Conservation (phyloP, 2,888 invertebrate genomes). For the Drosophila bunnanda region DNA sequence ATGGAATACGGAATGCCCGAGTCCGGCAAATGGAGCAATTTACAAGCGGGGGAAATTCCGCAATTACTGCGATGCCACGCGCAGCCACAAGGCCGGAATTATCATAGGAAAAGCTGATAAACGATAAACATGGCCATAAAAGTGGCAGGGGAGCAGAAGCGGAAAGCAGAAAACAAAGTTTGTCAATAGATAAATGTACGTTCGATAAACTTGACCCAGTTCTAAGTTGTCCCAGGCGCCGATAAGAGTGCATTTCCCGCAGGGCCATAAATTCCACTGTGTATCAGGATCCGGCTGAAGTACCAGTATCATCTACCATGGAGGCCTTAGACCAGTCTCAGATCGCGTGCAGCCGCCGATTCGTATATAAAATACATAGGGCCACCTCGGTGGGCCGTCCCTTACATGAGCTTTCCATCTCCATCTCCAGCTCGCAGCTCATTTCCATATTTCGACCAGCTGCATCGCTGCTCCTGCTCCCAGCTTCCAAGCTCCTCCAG, state of each 20-base stretch:
- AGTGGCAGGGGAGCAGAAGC: neutral
- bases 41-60: slow-evolving; percentile 54
- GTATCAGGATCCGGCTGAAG: neutral
- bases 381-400: slow-evolving; percentile 57
- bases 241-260: slow-evolving; percentile 22
- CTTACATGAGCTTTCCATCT: slow-evolving; percentile 67
- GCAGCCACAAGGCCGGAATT: slow-evolving; percentile 58
- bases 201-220: slow-evolving; percentile 76
- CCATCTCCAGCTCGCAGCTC: slow-evolving; percentile 52
- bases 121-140: slow-evolving; percentile 51
- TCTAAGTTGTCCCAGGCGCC: slow-evolving; percentile 25
- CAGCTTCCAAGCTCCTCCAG: slow-evolving; percentile 19
- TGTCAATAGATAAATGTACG: slow-evolving; percentile 59
- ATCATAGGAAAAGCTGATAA: slow-evolving; percentile 53
- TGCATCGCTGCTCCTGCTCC: slow-evolving; percentile 19
- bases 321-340: slow-evolving; percentile 10
- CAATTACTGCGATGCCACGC: slow-evolving; percentile 54
- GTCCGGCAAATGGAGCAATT: slow-evolving; percentile 46
- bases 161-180: slow-evolving; percentile 7
- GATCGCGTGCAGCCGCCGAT: slow-evolving; percentile 28
- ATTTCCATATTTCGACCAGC: slow-evolving; percentile 72
- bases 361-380: slow-evolving; percentile 15
- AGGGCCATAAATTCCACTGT: slow-evolving; percentile 23
- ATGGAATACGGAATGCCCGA: slow-evolving; percentile 22
- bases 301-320: neutral